Evolutionary conservation across 2,888 invertebrate genomes (phyloP), one percentile per base, ranked within the genome.

Genomic region (Blastobasis adustella): DNA sequence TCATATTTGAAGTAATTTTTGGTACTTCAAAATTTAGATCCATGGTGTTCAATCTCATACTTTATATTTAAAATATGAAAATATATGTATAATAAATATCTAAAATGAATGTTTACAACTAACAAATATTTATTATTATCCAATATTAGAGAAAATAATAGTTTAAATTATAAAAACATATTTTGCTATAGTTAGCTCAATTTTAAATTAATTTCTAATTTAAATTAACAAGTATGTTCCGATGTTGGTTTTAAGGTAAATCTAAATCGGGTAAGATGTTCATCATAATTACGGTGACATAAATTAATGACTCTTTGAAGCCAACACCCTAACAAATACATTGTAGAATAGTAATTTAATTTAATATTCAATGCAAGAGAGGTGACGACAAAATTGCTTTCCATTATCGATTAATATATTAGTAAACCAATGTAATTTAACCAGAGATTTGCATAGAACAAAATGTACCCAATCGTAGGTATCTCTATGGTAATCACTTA

Each of bases 41-140:
- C 51, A 68, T 67, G 66, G 74, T 80, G 75, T 80, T 82, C 76
- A 84, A 83, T 84, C 82, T 85, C 84, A 81, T 74, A 67, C 67
- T 65, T 59, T 63, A 54, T 47, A 45, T 50, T 63, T 10, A 42
- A 59, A 62, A 58, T 69, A 65, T 57, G 54, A 56, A 63, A 67
- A 56, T 55, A 46, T 67, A 70, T 23, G 23, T 23, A 23, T 23
- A 23, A 23, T 23, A 23, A 23, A 23, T 23, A 23, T 23, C 67
- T 69, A 73, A 73, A 75, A 61, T 60, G 57, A 69, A 66, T 62
- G 48, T 54, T 67, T 67, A 63, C 66, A 63, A 66, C 67, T 66
- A 71, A 76, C 73, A 76, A 79, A 82, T 73, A 65, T 66, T 63
- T 53, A 57, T 58, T 69, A 71, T 62, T 60, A 66, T 65, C 67